Evolutionary conservation across 1,140 invertebrate species (phyloP).

Genomic region (Eueides isabella): DNA sequence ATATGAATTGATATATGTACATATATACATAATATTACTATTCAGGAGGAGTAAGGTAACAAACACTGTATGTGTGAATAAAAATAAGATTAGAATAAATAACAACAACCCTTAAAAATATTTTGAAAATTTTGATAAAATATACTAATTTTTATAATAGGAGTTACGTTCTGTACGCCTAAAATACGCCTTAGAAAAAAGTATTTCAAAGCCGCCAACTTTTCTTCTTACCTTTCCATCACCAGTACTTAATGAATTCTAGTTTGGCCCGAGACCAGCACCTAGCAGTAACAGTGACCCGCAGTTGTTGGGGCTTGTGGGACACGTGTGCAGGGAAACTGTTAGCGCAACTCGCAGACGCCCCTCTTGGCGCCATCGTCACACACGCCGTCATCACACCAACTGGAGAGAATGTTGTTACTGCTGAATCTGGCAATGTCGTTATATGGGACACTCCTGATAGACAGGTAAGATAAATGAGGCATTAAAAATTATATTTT

Average conservation of each 20-base stretch:
- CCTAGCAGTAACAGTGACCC: constrained; percentile 93
- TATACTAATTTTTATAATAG: too few relatives aligned
- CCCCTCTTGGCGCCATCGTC: constrained; percentile 96
- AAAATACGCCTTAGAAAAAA: too few relatives aligned
- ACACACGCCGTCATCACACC: constrained; percentile 95
- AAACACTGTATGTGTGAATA: too few relatives aligned
- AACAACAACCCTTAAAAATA: too few relatives aligned
- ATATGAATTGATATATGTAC: too few relatives aligned
- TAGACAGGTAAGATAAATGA: constrained; percentile 60
- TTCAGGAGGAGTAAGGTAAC: too few relatives aligned
- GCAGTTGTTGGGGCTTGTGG: constrained; percentile 98
- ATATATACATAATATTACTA: too few relatives aligned
- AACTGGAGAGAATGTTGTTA: constrained; percentile 92
- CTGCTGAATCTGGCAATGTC: constrained; percentile 95
- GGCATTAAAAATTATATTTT: not conserved
- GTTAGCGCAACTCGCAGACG: constrained; percentile 93
- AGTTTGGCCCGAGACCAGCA: constrained; percentile 89
- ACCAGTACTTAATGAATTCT: not conserved
- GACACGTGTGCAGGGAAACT: constrained; percentile 93
- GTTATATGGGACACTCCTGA: constrained; percentile 94
- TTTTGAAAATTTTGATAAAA: too few relatives aligned
- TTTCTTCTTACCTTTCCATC: too few relatives aligned
- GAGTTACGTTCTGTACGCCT: too few relatives aligned
- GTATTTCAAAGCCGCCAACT: too few relatives aligned
- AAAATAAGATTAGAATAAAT: too few relatives aligned